phyloP scores from a whole-genome alignment of 2,888 invertebrate species.

The Nephrotoma appendiculata region DNA sequence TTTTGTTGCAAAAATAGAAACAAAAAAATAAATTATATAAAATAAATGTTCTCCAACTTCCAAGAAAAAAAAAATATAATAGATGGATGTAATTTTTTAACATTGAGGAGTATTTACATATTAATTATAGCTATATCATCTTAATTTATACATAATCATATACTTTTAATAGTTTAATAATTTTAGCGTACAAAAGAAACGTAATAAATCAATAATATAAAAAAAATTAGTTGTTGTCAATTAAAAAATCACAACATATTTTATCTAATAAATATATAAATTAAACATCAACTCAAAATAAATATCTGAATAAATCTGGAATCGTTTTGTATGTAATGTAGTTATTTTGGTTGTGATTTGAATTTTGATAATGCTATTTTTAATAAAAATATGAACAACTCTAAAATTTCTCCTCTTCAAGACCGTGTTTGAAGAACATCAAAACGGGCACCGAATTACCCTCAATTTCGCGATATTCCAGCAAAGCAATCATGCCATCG shows the following conservation, averaged over 20 bases:
- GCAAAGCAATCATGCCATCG: slow-evolving; percentile 85
- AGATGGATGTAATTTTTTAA: background rate
- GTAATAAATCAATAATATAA: background rate
- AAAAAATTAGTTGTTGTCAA: background rate
- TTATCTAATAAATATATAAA: background rate
- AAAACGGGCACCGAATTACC: slow-evolving; percentile 72
- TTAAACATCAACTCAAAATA: background rate
- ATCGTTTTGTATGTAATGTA: background rate
- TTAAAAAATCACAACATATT: background rate
- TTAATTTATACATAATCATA: background rate
- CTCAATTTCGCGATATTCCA: slow-evolving; percentile 84
- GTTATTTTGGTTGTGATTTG: background rate
- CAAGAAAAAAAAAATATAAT: slow-evolving; percentile 3
- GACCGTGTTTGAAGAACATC: slow-evolving; percentile 93
- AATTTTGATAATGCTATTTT: background rate
- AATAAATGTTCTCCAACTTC: slow-evolving; percentile 3
- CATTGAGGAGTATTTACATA: slow-evolving; percentile 3
- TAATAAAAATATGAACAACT: background rate
- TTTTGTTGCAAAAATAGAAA: background rate
- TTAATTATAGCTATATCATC: background rate
- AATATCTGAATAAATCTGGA: background rate
- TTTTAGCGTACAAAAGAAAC: background rate
- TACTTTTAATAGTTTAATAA: background rate
- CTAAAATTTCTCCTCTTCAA: slow-evolving; percentile 90
- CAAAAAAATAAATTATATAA: background rate